Base-by-base conservation (phyloP, 2,888 invertebrate species). In the Brachylomia viminalis region DNA sequence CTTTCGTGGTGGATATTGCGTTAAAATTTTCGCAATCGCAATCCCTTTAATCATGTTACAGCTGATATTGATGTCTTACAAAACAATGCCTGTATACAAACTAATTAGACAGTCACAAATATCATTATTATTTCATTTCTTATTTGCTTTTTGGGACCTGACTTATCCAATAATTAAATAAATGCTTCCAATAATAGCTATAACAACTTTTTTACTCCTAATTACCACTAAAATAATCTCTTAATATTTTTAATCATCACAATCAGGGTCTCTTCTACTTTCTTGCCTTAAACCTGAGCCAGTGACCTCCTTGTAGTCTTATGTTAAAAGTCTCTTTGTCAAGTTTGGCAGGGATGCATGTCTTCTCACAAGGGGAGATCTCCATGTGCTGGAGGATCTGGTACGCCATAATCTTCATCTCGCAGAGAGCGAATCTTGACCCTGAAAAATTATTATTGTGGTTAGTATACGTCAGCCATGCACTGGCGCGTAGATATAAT, bases 391-490 rank as follows among this genome's bases (percentile, higher is more conserved):
- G 87, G 7, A 95, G 80, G 5, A 95, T 84, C 75, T 93, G 92
- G 83, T 93, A 95, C 0, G 91, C 64, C 90, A 94, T 90, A 38
- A 94, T 92, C 69, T 95, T 95, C 33, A 94, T 80, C 80, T 95
- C 95, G 69, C 93, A 93, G 7, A 95, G 90, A 2, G 95, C 95
- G 82, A 95, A 95, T 42, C 95, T 87, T 13, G 94, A 94, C 3
- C 92, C 88, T 86, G 80, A 33, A 23, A 66, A 52, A 56, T 20
- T 17, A 13, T 8, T 3, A 49, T 13, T n/a, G 33, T 7, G 38
- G 38, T 38, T 38, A 38, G 5, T 4, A 4, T 38, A 38, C 38
- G 5, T 38, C 38, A 38, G 4, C 7, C 38, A 38, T 38, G 38
- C 38, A 38, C 38, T 38, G 38, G 38, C 5, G 38, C 38, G 38